phyloP scores from a whole-genome alignment of 2,797 vertebrate species.

The Poeciliopsis presidionis region DNA sequence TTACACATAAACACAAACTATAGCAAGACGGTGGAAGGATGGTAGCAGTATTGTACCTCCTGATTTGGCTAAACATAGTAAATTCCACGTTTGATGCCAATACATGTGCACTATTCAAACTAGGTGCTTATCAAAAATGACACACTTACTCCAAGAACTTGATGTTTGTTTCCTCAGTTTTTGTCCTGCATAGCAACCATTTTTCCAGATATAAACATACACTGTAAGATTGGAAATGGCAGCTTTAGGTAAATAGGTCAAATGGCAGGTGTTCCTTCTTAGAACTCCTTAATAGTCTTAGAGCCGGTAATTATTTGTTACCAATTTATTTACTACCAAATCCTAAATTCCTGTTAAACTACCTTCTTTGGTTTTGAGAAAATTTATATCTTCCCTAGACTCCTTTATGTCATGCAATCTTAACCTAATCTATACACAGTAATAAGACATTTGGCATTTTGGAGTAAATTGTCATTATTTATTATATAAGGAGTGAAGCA shows the following conservation, averaged over 20 bases:
- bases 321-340: not conserved
- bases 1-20: not conserved
- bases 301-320: not conserved
- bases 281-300: not conserved
- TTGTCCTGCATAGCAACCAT: not conserved
- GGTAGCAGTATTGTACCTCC: not conserved
- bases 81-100: not conserved
- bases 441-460: not conserved
- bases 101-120: not conserved
- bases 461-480: not conserved
- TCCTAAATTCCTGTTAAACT: not conserved
- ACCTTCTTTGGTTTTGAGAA: not conserved
- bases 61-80: not conserved
- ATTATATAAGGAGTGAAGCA: not conserved
- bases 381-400: not conserved
- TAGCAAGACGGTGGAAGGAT: not conserved
- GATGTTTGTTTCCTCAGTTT: not conserved
- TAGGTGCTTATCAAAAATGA: not conserved
- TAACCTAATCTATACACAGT: not conserved
- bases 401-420: not conserved
- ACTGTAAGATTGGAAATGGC: not conserved
- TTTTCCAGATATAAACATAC: not conserved
- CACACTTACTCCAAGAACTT: not conserved
- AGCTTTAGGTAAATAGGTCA: not conserved
- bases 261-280: not conserved